Evolutionary conservation across 2,888 invertebrate genomes (phyloP).

Genomic region (Drosophila melanosoma): DNA sequence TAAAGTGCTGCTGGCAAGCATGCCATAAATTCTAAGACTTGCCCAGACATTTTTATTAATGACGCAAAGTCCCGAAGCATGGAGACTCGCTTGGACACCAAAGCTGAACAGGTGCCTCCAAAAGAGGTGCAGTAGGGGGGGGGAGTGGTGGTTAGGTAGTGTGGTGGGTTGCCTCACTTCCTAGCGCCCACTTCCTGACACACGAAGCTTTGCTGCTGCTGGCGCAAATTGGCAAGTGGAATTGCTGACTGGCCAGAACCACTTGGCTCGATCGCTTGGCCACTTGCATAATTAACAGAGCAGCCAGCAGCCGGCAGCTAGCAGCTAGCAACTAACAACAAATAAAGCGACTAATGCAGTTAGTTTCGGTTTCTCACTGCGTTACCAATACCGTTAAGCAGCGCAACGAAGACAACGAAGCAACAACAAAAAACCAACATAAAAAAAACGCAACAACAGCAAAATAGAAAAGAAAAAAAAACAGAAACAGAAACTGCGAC

Average conservation of each 20-base stretch:
- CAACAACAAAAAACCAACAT: constrained; percentile 5
- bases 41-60: constrained; percentile 80
- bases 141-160: neutral
- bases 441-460: constrained; percentile 12
- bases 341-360: constrained; percentile 69
- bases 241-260: constrained; percentile 48
- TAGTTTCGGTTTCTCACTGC: constrained; percentile 49
- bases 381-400: constrained; percentile 66
- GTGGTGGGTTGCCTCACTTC: constrained; percentile 36
- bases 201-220: constrained; percentile 24
- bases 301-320: neutral
- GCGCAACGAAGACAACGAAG: constrained; percentile 31
- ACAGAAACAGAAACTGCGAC: constrained; percentile 7
- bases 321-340: constrained; percentile 17
- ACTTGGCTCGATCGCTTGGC: constrained; percentile 46
- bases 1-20: constrained; percentile 71
- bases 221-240: constrained; percentile 41
- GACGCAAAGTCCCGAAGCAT: constrained; percentile 59
- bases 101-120: constrained; percentile 57
- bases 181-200: constrained; percentile 65
- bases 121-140: neutral
- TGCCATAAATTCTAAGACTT: constrained; percentile 79
- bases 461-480: neutral
- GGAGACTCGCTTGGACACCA: constrained; percentile 12
- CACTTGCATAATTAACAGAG: constrained; percentile 72